Evolutionary conservation across 2,113 vertebrate species (phyloP).

Genomic region (Alces alces): DNA sequence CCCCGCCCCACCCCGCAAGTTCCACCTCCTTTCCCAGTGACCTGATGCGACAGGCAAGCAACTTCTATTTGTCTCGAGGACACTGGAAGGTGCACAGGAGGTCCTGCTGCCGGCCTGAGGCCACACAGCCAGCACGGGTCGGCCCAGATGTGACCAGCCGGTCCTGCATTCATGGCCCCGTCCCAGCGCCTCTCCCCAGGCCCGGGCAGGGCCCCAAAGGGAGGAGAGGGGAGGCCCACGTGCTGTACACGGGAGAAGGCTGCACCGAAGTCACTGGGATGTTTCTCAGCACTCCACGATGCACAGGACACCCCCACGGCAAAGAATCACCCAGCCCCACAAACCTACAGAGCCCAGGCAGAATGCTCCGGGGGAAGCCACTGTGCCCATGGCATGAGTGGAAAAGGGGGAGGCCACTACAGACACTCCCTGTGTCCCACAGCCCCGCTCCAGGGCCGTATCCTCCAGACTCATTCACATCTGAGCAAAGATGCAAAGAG

Average conservation of each 20-base stretch:
- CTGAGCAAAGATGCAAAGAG: not conserved
- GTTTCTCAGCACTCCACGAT: not conserved
- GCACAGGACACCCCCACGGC: not conserved
- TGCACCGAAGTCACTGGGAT: not conserved
- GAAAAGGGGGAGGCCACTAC: not conserved
- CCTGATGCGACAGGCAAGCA: not conserved
- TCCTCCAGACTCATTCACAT: not conserved
- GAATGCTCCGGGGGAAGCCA: not conserved
- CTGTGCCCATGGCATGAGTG: rapidly evolving
- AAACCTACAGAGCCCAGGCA: rapidly evolving
- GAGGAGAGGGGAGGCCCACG: rapidly evolving
- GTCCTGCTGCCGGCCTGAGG: not conserved
- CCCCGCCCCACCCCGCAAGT: not conserved
- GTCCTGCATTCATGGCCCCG: not conserved
- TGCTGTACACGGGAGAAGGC: not conserved
- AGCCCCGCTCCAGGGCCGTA: not conserved
- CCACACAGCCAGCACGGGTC: not conserved
- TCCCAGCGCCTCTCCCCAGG: not conserved
- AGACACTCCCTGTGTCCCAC: not conserved
- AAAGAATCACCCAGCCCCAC: not conserved
- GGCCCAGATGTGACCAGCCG: not conserved
- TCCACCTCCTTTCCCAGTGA: not conserved
- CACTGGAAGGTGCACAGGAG: not conserved
- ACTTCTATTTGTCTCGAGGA: not conserved
- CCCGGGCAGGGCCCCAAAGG: rapidly evolving